Conservation (phyloP, 2,113 vertebrate genomes). For the Zosterops lateralis region DNA sequence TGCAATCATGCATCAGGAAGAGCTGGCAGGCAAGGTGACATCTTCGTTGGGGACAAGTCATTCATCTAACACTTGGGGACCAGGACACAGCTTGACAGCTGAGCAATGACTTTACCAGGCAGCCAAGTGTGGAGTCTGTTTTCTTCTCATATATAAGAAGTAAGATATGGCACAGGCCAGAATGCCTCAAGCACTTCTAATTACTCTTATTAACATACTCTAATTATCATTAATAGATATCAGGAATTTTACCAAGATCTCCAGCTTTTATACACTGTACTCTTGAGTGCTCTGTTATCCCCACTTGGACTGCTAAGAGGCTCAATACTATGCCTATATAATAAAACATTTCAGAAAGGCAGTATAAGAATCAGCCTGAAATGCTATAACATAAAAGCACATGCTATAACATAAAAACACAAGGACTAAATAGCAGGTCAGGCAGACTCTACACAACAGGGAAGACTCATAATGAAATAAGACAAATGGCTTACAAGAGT, state of each 20-base stretch:
- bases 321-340: background rate
- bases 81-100: background rate
- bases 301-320: background rate
- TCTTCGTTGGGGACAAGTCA: accelerated
- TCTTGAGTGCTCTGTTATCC: background rate
- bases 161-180: background rate
- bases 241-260: background rate
- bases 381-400: background rate
- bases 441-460: background rate
- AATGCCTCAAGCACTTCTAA: background rate
- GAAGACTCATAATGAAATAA: background rate
- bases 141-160: background rate
- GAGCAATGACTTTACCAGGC: background rate
- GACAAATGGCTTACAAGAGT: background rate
- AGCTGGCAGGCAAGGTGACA: background rate
- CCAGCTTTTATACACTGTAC: background rate
- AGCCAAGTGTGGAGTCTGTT: background rate
- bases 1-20: background rate
- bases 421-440: background rate
- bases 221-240: background rate
- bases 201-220: background rate
- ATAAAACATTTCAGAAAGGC: background rate
- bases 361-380: background rate
- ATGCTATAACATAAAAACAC: background rate
- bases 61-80: background rate